Evolutionary conservation across 2,888 invertebrate species (phyloP).

Genomic region (Mamestra brassicae): DNA sequence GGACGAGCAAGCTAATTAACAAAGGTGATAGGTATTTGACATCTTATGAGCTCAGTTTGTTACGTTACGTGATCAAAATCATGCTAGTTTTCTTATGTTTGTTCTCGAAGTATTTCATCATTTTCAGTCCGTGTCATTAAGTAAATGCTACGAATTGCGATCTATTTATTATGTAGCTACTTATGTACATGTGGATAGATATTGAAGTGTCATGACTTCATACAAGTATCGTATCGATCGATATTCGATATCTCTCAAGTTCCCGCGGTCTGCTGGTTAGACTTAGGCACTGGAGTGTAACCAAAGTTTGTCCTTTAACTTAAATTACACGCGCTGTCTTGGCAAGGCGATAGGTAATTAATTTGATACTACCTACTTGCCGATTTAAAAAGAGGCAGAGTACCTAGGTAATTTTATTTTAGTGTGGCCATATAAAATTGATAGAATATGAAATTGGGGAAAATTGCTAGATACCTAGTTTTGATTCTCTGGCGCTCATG

Average conservation of each 20-base stretch:
- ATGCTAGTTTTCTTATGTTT: slow-evolving; percentile 23
- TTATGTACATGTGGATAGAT: slow-evolving; percentile 19
- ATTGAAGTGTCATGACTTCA: slow-evolving; percentile 38
- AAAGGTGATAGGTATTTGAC: not conserved
- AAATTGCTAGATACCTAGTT: no score
- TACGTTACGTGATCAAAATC: slow-evolving; percentile 33
- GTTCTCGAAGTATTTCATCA: slow-evolving; percentile 56
- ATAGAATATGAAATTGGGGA: no score
- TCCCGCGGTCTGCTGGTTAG: slow-evolving; percentile 45
- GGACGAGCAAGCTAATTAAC: slow-evolving; percentile 1
- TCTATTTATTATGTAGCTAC: slow-evolving; percentile 18
- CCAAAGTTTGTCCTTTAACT: slow-evolving; percentile 52
- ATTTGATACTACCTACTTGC: not conserved
- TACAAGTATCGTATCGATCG: slow-evolving; percentile 33
- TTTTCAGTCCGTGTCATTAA: slow-evolving; percentile 35
- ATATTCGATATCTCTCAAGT: slow-evolving; percentile 50
- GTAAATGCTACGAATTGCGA: slow-evolving; percentile 12
- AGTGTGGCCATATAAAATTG: not conserved
- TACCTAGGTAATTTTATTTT: not conserved
- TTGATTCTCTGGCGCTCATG: not conserved
- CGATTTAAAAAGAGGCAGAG: not conserved
- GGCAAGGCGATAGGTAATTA: slow-evolving; percentile 28
- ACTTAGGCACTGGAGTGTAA: slow-evolving; percentile 49
- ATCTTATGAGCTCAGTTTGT: not conserved
- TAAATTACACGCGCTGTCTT: slow-evolving; percentile 36